phyloP scores from a whole-genome alignment of 2,113 vertebrate genomes.

The Pomatostomus ruficeps region DNA sequence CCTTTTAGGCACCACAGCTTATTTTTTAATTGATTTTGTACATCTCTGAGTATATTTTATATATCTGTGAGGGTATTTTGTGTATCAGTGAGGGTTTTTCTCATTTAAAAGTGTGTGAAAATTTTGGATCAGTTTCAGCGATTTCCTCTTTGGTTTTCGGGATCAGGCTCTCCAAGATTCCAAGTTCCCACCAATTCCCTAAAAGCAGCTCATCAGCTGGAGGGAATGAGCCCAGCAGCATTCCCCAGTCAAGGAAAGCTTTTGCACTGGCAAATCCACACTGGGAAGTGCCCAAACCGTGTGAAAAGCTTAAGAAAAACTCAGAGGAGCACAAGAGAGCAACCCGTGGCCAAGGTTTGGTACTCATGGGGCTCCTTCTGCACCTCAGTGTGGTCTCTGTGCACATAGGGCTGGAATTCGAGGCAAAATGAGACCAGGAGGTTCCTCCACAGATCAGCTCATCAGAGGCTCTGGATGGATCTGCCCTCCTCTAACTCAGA shows the following conservation, averaged over 20 bases:
- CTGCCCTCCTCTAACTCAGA: neutral
- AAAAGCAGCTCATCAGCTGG: neutral
- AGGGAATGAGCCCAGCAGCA: neutral
- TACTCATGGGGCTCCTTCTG: neutral
- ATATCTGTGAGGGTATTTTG: neutral
- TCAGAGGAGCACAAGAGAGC: neutral
- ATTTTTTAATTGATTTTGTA: neutral
- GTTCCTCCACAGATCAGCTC: neutral
- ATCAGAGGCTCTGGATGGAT: neutral
- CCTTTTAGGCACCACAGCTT: neutral
- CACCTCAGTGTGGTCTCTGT: neutral
- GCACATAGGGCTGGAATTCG: accelerated
- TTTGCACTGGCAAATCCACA: neutral
- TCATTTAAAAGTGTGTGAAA: neutral
- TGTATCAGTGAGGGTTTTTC: neutral
- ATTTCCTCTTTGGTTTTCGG: neutral
- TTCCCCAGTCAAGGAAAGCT: neutral
- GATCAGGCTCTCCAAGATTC: neutral
- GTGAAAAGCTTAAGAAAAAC: neutral
- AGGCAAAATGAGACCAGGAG: neutral
- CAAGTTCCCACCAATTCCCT: neutral
- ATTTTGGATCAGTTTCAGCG: neutral
- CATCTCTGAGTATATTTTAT: neutral
- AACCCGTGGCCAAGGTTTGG: neutral
- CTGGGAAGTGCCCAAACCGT: neutral